phyloP scores from a whole-genome alignment of 1,140 invertebrate species.

The Sogatella furcifera region DNA sequence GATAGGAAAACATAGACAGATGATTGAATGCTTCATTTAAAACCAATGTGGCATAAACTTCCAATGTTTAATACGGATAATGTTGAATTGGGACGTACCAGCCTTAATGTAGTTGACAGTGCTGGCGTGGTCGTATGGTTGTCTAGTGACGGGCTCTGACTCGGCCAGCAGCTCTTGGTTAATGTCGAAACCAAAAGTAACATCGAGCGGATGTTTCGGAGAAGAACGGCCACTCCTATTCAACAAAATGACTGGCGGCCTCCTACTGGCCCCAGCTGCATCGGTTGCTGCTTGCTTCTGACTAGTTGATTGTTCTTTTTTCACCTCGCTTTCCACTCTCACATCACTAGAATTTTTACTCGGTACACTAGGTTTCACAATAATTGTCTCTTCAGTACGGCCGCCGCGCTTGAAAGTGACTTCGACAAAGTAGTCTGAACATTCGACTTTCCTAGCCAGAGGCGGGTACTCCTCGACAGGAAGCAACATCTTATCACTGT shows the following conservation, averaged over 20 bases:
- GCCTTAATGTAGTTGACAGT: background rate
- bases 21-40: no score
- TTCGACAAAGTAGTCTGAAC: slow-evolving; percentile 16
- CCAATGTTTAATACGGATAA: no score
- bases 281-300: background rate
- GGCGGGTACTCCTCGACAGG: slow-evolving; percentile 18
- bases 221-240: slow-evolving; percentile 6
- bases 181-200: slow-evolving; percentile 23
- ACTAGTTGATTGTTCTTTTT: slow-evolving; percentile 1
- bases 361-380: slow-evolving; percentile 11
- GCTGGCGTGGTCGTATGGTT: background rate
- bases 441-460: slow-evolving; percentile 2
- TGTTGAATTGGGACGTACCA: background rate
- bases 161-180: slow-evolving; percentile 18
- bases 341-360: background rate
- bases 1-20: no score
- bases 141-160: background rate
- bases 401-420: slow-evolving; percentile 12
- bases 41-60: no score
- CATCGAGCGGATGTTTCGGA: background rate
- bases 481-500: slow-evolving; percentile 3
- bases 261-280: slow-evolving; percentile 4
- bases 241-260: slow-evolving; percentile 21
- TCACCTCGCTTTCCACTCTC: background rate
- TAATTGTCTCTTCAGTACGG: slow-evolving; percentile 17